Base-by-base conservation (phyloP, 2,797 vertebrate genomes). In the Artibeus lituratus region DNA sequence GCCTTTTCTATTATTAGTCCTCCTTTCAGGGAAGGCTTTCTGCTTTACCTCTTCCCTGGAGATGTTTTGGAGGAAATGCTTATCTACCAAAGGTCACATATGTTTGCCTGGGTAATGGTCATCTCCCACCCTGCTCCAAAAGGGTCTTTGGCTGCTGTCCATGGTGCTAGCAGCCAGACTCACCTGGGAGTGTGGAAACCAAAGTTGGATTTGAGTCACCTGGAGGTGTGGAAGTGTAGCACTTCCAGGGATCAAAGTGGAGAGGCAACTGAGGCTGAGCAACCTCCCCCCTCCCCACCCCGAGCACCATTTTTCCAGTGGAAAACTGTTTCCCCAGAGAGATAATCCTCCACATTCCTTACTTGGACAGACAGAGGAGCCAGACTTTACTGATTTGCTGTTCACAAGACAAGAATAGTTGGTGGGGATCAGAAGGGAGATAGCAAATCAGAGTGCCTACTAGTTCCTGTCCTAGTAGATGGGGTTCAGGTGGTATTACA, bases 91-190 rank as follows among this genome's bases (percentile, higher is more conserved):
- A 70, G 55, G 35, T n/a, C 49, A 67, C 42, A 37, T 57, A 37
- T 62, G 18, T 76, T 87, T 87, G 78, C 47, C 51, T 21, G 37
- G 39, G 62, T 77, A 92, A 70, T 62, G 24, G 65, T 37, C 53
- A 26, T 85, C 37, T 72, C 8, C 42, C 32, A 14, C 26, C 32
- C 10, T 6, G 55, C 24, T 8, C n/a, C 18, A 44, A 72, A 57
- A 55, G 11, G 37, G 29, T 37, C 39, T 53, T 78, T 65, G 22
- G 89, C 96, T 97, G 44, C 44, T 44, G 94, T 97, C 98, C 97
- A n/a, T 98, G 97, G 97, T 98, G 87, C 98, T 98, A 96, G 90
- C 51, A 29, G 10, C 35, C 78, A 76, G 74, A 87, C 44, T 80
- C 1, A 0, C 96, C 76, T 83, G 42, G 74, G 42, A 55, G 18